Evolutionary conservation across 2,113 vertebrate species (phyloP).

Genomic region (Phaethon lepturus): DNA sequence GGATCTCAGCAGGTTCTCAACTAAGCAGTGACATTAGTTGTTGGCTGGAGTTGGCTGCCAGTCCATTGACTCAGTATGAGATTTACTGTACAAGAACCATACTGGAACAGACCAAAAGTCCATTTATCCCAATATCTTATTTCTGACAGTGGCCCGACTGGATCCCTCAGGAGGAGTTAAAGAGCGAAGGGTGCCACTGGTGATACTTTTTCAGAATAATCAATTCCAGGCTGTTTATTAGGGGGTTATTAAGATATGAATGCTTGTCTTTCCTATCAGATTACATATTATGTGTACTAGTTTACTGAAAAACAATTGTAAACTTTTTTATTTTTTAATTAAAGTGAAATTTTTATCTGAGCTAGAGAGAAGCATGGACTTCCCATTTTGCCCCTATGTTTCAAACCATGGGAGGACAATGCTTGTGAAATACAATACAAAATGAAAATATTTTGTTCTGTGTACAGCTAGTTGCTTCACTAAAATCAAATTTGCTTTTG

Average conservation of each 20-base stretch:
- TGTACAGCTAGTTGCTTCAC: not conserved
- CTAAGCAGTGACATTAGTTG: not conserved
- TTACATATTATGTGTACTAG: not conserved
- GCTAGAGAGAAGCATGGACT: not conserved
- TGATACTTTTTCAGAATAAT: not conserved
- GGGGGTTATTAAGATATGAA: not conserved
- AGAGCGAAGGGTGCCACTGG: not conserved
- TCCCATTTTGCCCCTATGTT: not conserved
- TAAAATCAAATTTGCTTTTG: not conserved
- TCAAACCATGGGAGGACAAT: not conserved
- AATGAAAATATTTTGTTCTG: not conserved
- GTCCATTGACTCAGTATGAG: not conserved
- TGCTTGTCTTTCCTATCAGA: not conserved
- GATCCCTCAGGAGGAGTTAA: not conserved
- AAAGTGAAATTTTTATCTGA: not conserved
- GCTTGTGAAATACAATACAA: not conserved
- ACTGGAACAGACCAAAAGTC: not conserved
- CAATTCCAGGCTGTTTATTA: not conserved
- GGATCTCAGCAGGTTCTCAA: not conserved
- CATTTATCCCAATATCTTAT: not conserved
- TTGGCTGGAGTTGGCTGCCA: not conserved
- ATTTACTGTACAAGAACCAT: not conserved
- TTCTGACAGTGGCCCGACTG: not conserved
- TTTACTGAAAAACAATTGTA: not conserved
- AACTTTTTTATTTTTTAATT: not conserved